A percentile compares a stretch with the other conserved stretches of the same genome.
phyloP scores from a whole-genome alignment of 2,797 vertebrate genomes.

The Remorina albescens region DNA sequence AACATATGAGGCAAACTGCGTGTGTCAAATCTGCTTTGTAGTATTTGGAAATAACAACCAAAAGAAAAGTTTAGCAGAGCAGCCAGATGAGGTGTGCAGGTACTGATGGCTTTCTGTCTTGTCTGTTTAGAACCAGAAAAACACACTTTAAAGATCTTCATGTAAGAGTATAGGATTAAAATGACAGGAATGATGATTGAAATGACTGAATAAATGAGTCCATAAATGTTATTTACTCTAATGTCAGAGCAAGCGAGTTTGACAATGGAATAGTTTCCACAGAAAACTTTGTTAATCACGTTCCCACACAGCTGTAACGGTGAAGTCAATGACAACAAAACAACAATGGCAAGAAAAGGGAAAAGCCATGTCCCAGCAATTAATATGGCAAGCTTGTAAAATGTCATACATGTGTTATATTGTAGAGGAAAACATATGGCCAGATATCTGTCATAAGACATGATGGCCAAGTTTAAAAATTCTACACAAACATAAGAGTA shows the following conservation, averaged over 20 bases:
- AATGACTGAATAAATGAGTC: neutral
- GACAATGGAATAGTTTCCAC: constrained; percentile 47
- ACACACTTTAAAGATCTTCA: constrained; percentile 49
- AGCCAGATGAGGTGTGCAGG: constrained; percentile 44
- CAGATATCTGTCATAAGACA: too few relatives aligned
- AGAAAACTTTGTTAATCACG: constrained; percentile 40
- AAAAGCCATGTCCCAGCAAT: too few relatives aligned
- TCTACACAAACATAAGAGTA: neutral
- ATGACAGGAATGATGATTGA: constrained; percentile 5
- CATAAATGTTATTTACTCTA: constrained; percentile 38
- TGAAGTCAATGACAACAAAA: too few relatives aligned
- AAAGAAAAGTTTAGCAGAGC: constrained; percentile 20
- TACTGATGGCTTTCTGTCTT: constrained; percentile 43
- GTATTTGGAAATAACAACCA: constrained; percentile 9
- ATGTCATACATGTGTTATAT: too few relatives aligned
- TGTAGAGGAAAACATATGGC: too few relatives aligned
- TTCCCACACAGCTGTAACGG: constrained; percentile 38
- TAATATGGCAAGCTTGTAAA: too few relatives aligned
- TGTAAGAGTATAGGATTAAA: constrained; percentile 49
- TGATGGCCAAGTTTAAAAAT: too few relatives aligned
- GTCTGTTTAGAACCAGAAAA: constrained; percentile 34
- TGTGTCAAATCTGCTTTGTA: constrained; percentile 42
- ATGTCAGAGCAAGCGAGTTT: constrained; percentile 54
- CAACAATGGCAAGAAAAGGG: too few relatives aligned
- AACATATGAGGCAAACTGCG: neutral